Base-by-base conservation (phyloP, 2,888 invertebrate species). In the Saturnia japonica region DNA sequence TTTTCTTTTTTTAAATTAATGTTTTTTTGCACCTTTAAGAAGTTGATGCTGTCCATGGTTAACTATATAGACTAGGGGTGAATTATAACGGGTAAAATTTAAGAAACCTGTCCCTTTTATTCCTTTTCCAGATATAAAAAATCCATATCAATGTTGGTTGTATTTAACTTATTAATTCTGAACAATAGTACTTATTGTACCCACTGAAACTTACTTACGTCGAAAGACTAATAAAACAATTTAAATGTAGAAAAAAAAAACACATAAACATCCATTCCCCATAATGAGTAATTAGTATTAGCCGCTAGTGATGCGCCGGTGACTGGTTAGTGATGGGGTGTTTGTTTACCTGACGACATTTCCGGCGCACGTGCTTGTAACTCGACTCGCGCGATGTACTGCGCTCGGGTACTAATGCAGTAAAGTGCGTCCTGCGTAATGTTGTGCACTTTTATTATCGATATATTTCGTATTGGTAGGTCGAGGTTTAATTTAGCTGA, bases 301-400 rank as follows among this genome's bases (percentile, higher is more conserved):
- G 78, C 74, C 74, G 75, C 73, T 78, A 83, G 82, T 83, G 81
- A 81, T 81, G 79, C 76, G 78, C 77, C 64, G 64, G 74, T 72
- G 74, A 73, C 74, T 71, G 75, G 64, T 74, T 76, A 78, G 77
- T 75, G 76, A 75, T 72, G 78, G 79, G 80, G 87, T 89, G 86
- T 91, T 91, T 93, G 92, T 93, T 93, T 93, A 92, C 91, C 89
- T 90, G 90, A 90, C 88, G 91, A 93, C 92, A 89, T 89, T 91
- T 93, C 93, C 93, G 91, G 88, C 88, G 91, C 92, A 92, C 91
- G 93, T 91, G 93, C 86, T 80, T 80, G 87, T 87, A 91, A 91
- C 89, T 81, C 85, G 89, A 92, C 82, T 79, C 80, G 80, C 80
- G 80, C 79, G 80, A 76, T 78, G 79, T 76, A 76, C 76, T 75